Conservation (phyloP, 1,140 invertebrate species). For the Rhagoletis zephyria region DNA sequence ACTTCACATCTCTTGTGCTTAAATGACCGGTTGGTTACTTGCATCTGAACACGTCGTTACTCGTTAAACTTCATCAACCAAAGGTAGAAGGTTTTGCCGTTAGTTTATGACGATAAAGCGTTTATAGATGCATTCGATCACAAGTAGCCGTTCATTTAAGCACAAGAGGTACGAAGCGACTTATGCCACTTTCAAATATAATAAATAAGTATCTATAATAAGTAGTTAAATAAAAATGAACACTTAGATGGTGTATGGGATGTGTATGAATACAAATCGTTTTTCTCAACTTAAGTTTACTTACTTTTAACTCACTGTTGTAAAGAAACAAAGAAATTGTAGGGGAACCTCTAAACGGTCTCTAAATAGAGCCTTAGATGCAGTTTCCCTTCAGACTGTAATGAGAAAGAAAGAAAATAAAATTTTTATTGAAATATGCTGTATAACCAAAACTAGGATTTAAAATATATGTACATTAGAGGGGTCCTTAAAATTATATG, state of each 20-base stretch:
- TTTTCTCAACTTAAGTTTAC: conserved; percentile 57
- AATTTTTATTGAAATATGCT: conserved; percentile 53
- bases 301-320: conserved; percentile 72
- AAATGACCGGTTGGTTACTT: no score
- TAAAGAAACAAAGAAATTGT: conserved; percentile 73
- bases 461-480: not conserved
- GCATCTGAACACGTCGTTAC: no score
- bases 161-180: no score
- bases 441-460: not conserved
- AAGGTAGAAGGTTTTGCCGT: no score
- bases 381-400: conserved; percentile 72
- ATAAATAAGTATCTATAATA: not conserved
- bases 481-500: no score
- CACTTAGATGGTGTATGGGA: not conserved
- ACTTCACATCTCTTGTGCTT: no score
- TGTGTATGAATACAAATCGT: conserved; percentile 3
- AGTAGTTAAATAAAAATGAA: no score
- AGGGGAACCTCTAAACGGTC: conserved; percentile 71
- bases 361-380: conserved; percentile 72
- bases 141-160: no score
- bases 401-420: conserved; percentile 59
- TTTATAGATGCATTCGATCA: no score
- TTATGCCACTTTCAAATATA: not conserved
- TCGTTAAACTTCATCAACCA: no score
- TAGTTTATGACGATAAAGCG: no score